Base-by-base conservation (phyloP, 2,888 invertebrate genomes). In the Drosophila falleni region DNA sequence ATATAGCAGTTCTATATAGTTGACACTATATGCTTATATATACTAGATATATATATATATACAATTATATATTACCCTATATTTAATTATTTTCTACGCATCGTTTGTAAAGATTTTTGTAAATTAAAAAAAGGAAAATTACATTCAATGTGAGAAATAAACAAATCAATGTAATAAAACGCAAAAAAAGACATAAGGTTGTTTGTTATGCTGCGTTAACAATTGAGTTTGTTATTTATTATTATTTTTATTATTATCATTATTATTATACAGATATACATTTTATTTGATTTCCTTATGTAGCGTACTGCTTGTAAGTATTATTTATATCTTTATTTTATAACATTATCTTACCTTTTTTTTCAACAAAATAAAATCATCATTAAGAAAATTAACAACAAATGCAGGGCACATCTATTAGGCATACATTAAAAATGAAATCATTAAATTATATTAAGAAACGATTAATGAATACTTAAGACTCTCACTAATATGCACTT, bases 151-250 rank as follows among this genome's bases (percentile, higher is more conserved):
- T 89, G 87, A 84, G 77, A 88, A 76, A 78, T 83, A 86, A 74
- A 77, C 71, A 86, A 63, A 67, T 79, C 78, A 56, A 74, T 87
- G 89, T 85, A 87, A 89, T 85, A 89, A 89, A 89, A 87, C 88
- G 86, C 80, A 88, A 88, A 86, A 81, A 39, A 37, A 76, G 71
- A 58, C 55, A 80, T 63, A 59, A 71, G 16, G 13, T 50, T 78
- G 87, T 88, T 80, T 84, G 68, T 83, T 71, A 66, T 63, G 60
- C 59, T 68, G 81, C 80, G 80, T 70, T 78, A 35, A 23, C 39
- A 59, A 47, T 54, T 55, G 46, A 62, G 42, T 58, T 55, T 59
- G 19, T 51, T n/a, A 55, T 55, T 60, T 29, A 49, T 44, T 19
- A 51, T 68, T 11, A 49, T 63, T n/a, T n/a, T n/a, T 35, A 49